A percentile compares a stretch with the other conserved stretches of the same genome.
Conservation (phyloP, 1,140 invertebrate genomes). For the Apis florea region DNA sequence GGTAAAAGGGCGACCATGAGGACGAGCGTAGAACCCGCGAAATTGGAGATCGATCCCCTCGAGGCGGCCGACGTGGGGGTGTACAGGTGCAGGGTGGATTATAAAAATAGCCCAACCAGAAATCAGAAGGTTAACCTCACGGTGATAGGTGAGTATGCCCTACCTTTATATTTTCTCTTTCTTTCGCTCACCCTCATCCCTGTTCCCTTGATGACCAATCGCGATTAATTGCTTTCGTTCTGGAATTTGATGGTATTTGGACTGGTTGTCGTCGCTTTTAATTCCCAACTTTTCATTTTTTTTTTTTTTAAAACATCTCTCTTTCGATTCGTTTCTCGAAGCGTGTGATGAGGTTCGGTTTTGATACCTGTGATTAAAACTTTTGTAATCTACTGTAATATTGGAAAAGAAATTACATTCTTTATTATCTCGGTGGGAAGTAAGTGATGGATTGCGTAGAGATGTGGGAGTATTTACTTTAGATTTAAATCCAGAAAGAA, state of each 20-base stretch:
- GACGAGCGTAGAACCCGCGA: slow-evolving; percentile 80
- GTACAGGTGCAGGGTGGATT: slow-evolving; percentile 89
- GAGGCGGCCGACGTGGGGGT: slow-evolving; percentile 84
- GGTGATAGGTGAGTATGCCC: slow-evolving; percentile 85
- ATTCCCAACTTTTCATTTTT: neutral
- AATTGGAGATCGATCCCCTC: slow-evolving; percentile 81
- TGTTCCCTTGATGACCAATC: neutral
- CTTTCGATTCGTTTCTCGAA: neutral
- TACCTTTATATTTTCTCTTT: neutral
- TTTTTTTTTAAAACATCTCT: neutral
- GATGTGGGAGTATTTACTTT: too few species aligned
- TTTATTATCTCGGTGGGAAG: too few species aligned
- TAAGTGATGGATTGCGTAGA: too few species aligned
- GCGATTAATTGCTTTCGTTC: slow-evolving; percentile 6
- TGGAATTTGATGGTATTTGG: neutral
- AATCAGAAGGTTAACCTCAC: slow-evolving; percentile 87
- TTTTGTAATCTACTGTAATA: neutral
- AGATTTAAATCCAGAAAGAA: too few species aligned
- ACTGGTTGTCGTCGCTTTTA: neutral
- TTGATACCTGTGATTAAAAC: neutral
- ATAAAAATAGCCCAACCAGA: slow-evolving; percentile 85
- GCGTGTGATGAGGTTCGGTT: neutral
- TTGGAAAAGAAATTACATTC: neutral
- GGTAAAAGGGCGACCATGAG: slow-evolving; percentile 82
- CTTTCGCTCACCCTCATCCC: neutral